Evolutionary conservation across 1,140 invertebrate genomes (phyloP), one percentile per base, ranked within the genome.

Genomic region (Leucophenga varia): DNA sequence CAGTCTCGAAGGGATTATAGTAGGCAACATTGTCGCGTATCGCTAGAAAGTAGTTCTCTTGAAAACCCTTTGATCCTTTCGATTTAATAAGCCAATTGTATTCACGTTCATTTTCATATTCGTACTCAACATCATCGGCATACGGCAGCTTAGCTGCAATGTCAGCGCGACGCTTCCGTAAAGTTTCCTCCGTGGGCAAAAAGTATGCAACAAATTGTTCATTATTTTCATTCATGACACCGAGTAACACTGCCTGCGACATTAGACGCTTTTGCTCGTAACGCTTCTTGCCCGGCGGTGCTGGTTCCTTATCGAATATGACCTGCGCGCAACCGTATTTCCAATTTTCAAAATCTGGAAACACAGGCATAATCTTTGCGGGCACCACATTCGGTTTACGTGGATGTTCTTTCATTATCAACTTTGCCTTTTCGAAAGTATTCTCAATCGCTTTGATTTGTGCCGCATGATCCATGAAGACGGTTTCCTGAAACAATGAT

Each of bases 121-220:
- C 91, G 71, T 95, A 95, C 47, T 90, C 89, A 42, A 93, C 89
- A 8, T 91, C 91, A 43, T 94, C 91, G 49, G 85, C 84, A 76
- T 95, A 96, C 8, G 91, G 85, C 12, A 90, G 79, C 30, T 77
- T 78, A 37, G 86, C 83, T 2, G 82, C 81, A 41, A 86, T 80
- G 65, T 98, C 95, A 39, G 85, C 77, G 50, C 88, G 83, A 13
- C 93, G 77, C 77, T 97, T 96, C 28, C 83, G 80, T 49, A 96
- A 78, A 0, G 95, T 97, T 50, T 93, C 91, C 39, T 93, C 89
- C 14, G 90, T 89, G 3, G 95, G 95, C 44, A 98, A 78, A 78
- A 97, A 98, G 76, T 97, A 98, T 0, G 93, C 95, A 12, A 98
- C 94, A 80, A 97, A 97, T 74, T 97, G 94, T 78, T 98, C 93